Evolutionary conservation across 1,140 invertebrate species (phyloP), one percentile per base, ranked within the genome.

Genomic region (Leptinotarsa defecta): DNA sequence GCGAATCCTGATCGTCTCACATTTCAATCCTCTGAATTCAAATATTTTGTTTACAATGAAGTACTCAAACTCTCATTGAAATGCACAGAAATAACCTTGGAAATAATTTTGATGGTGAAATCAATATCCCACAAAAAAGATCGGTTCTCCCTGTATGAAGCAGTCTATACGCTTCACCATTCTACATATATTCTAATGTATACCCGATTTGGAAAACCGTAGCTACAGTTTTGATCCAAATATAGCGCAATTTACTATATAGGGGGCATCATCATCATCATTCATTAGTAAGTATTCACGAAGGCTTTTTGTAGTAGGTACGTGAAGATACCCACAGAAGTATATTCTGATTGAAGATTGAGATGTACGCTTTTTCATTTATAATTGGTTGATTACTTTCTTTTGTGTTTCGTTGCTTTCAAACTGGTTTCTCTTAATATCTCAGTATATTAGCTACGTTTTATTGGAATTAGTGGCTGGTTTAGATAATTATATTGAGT

Each of bases 161-260:
- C 43, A 27, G n/a, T 43, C 43, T 48, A 22, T 19, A 57, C 52
- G 52, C 15, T 57, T 71, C 52, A 62, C 70, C n/a, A 71, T 61
- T 71, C 70, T 62, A 71, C 70, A 71, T 71, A 61, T 62, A 71
- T 71, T 71, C 70, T 71, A 71, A 71, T 71, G 70, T 62, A 62
- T 13, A n/a, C 70, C 70, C n/a, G 22, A 71, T 71, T 71, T 34
- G 70, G 70, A 57, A 62, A 62, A 71, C 5, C 34, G 48, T 24
- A 68, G 67, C 24, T 22, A 71, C 57, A 71, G 70, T 71, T 71
- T 71, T 71, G 57, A 61, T 49, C 70, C 70, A 61, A 71, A 71
- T 71, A 71, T 71, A 71, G 70, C 70, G 22, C 70, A 62, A 71
- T 71, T 71, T 62, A 43, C 70, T 71, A 71, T 71, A 71, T 71